Base-by-base conservation (phyloP, 2,888 invertebrate species). In the Pachliopta kotzebuea region DNA sequence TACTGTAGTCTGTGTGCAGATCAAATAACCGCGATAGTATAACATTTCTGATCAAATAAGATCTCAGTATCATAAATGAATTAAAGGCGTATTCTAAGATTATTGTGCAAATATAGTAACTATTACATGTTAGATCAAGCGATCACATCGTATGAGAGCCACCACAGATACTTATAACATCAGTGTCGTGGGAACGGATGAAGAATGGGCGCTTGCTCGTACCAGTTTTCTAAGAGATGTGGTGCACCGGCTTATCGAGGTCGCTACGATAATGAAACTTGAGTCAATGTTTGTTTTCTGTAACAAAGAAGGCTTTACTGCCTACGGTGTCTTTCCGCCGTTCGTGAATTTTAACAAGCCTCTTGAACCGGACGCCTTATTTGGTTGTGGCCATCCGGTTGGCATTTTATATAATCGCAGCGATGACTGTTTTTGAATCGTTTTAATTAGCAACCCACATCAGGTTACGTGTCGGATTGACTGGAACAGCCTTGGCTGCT, bases 401-500 rank as follows among this genome's bases (percentile, higher is more conserved):
- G 74, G 73, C 75, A 75, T 63, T 69, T 69, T 64, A 60, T 67
- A 63, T 66, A 75, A 73, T 76, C 71, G 70, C 72, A 79, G 78
- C 74, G 78, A 80, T 76, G 78, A 79, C 78, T 81, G 77, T 82
- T 83, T 84, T 80, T 74, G 24, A 81, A 80, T 81, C 72, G 79
- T 83, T 79, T 81, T 86, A 88, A 89, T 89, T 90, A 86, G 82
- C 88, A 84, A 77, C 88, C 88, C 85, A 90, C 89, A 79, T 71
- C 81, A 79, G 78, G 84, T 83, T 70, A 69, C 75, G 78, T 83
- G 85, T 83, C 80, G 73, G 79, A 88, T 83, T 80, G 88, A 85
- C 84, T 86, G 88, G 85, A 80, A 83, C 83, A 89, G 83, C 90
- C 91, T 91, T 90, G 90, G 86, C 83, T 86, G 77, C 83, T 79